Conservation (phyloP, 2,888 invertebrate genomes). For the Leptopilina syphax region DNA sequence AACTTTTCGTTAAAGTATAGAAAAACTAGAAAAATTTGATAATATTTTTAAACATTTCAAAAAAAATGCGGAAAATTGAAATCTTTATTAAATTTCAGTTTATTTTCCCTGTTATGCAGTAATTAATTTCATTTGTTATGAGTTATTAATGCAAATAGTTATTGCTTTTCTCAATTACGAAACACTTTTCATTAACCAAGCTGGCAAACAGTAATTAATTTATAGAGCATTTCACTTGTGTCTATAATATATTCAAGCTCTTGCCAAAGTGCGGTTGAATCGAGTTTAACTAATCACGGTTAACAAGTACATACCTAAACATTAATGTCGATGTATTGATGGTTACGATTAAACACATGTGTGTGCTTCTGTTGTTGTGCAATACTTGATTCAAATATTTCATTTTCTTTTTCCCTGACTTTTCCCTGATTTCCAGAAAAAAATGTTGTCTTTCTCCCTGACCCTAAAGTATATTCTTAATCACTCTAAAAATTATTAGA, state of each 20-base stretch:
- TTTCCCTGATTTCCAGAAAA: too few relatives aligned
- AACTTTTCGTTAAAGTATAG: too few relatives aligned
- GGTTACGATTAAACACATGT: constrained; percentile 1
- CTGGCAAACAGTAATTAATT: constrained; percentile 9
- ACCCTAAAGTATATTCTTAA: too few relatives aligned
- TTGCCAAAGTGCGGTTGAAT: constrained; percentile 7
- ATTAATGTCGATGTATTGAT: constrained; percentile 3
- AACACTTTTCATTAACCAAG: neutral
- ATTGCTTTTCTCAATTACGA: neutral
- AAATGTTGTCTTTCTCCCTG: too few relatives aligned
- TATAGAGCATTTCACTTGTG: constrained; percentile 1
- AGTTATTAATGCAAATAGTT: neutral
- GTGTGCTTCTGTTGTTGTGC: neutral
- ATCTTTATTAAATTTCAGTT: too few relatives aligned
- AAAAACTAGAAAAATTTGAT: too few relatives aligned
- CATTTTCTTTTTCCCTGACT: too few relatives aligned
- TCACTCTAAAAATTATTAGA: too few relatives aligned
- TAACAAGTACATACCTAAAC: constrained; percentile 24
- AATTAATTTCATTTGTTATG: neutral
- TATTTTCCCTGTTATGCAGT: too few relatives aligned
- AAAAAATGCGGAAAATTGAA: too few relatives aligned
- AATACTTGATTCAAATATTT: too few relatives aligned
- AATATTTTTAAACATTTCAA: too few relatives aligned
- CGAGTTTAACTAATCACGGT: constrained; percentile 24
- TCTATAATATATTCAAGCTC: constrained; percentile 12